Conservation (phyloP, 2,113 vertebrate genomes). For the Apeltes quadracus region DNA sequence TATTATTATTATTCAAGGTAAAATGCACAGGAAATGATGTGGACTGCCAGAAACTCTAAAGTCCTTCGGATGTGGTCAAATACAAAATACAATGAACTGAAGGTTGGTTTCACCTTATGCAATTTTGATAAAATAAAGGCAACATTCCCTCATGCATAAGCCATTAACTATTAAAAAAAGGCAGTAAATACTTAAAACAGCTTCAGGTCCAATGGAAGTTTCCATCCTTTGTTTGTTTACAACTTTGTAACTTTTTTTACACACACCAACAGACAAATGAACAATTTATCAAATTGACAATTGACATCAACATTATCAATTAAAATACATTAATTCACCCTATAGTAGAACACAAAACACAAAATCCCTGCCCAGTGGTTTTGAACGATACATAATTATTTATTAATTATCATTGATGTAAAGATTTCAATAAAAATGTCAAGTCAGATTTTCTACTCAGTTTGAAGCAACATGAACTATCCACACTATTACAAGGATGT, state of each 20-base stretch:
- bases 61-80: slow-evolving; percentile 22
- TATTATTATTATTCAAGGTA: slow-evolving; percentile 73
- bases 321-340: neutral
- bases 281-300: neutral
- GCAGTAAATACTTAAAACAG: no score
- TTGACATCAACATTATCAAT: neutral
- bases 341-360: neutral
- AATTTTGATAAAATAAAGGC: neutral
- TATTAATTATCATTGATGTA: neutral
- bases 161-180: no score
- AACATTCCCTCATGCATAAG: neutral
- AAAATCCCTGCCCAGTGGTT: neutral
- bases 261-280: neutral
- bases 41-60: slow-evolving; percentile 14
- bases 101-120: neutral
- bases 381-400: neutral
- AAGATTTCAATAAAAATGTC: neutral
- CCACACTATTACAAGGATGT: neutral
- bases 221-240: neutral
- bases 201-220: neutral
- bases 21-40: slow-evolving; percentile 43
- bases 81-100: slow-evolving; percentile 15
- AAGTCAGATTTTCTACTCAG: neutral
- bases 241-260: neutral
- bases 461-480: neutral